phyloP scores from a whole-genome alignment of 2,113 vertebrate species.

The Circaetus gallicus region DNA sequence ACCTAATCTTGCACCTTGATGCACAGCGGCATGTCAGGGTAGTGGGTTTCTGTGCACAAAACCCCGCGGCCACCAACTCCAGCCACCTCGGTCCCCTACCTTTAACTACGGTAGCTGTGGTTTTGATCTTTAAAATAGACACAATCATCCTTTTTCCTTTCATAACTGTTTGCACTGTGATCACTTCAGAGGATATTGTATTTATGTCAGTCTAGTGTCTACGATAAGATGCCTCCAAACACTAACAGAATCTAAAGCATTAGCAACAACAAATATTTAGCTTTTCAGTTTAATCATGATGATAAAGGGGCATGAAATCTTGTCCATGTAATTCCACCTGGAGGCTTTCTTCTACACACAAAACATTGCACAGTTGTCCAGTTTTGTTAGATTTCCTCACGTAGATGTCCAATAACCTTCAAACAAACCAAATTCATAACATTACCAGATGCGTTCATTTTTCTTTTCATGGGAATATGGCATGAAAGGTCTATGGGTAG shows the following conservation, averaged over 20 bases:
- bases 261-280: not conserved
- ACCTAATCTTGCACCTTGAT: not conserved
- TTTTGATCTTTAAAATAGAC: not conserved
- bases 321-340: not conserved
- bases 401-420: not conserved
- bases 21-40: not conserved
- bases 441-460: not conserved
- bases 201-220: not conserved
- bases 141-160: not conserved
- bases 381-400: not conserved
- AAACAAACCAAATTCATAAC: not conserved
- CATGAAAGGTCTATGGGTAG: not conserved
- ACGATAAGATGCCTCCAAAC: not conserved
- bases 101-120: not conserved
- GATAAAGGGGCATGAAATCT: not conserved
- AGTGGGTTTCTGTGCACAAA: not conserved
- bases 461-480: not conserved
- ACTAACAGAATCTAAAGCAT: not conserved
- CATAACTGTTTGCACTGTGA: fast-evolving
- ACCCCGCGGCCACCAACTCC: fast-evolving
- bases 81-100: fast-evolving
- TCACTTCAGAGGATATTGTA: not conserved
- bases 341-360: not conserved
- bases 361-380: not conserved
- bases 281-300: not conserved